Base-by-base conservation (phyloP, 2,888 invertebrate species). In the Eudemis profundana region DNA sequence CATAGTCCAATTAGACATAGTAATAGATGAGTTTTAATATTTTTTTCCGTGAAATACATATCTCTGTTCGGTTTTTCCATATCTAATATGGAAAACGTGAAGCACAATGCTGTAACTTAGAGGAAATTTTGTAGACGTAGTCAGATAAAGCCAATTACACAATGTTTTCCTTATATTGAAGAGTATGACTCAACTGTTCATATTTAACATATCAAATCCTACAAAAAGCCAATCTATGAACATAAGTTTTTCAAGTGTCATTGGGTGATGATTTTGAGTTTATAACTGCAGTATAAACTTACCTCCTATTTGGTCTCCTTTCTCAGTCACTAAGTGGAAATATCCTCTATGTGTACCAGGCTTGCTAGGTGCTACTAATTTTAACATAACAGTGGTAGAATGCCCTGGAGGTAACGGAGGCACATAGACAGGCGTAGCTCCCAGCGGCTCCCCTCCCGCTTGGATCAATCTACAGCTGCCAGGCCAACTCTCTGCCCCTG, bases 281-380 rank as follows among this genome's bases (percentile, higher is more conserved):
- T 27, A 5, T 27, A 7, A 27, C 27, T 27, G 7, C 10, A 8
- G 10, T 33, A 10, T 33, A 8, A 40, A 50, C 78, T 78, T 90
- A 98, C 98, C 98, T 86, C 99, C 99, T 93, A 98, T 98, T 87
- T 96, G 97, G 76, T 96, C 94, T 68, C 98, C 98, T 76, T 95
- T 95, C 42, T 96, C 94, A 65, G 97, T 97, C 78, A 96, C 95
- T 93, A 98, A 94, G 79, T 98, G 95, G 96, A 98, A 99, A 92
- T 97, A 96, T 73, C 97, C 97, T 85, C 96, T 95, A 85, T 96
- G 96, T 15, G 94, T 94, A 10, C 97, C 97, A 42, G 95, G 93
- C 63, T 90, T 83, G 12, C 93, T 87, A 7, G 98, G 98, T 79
- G 97, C 97, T 56, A 94, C 93, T 93, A 98, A 95, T 76, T 96